These are phyloP conservation scores for Platichthys flesus DNA, from an alignment of 2,113 vertebrate genomes.

Conservation along the genomic window DNA sequence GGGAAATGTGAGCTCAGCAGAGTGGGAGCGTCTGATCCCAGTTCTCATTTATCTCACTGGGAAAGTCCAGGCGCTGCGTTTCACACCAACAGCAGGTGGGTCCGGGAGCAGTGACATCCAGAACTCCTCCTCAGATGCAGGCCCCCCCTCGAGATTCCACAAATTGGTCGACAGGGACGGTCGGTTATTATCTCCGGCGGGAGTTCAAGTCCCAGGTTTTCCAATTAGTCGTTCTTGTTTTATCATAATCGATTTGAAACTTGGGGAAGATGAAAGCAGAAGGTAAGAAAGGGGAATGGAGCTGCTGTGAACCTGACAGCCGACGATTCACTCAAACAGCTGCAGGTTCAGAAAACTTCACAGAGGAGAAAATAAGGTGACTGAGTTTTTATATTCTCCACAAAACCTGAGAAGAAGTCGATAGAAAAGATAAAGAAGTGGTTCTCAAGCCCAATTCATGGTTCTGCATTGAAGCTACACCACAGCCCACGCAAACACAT, in stretches of 20 bases:
- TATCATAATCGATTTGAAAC: conserved; percentile 54
- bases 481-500: no score
- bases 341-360: conserved; percentile 14
- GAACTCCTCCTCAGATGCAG: conserved; percentile 1
- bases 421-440: no score
- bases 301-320: conserved; percentile 18
- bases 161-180: conserved; percentile 51
- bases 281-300: background rate
- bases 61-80: conserved; percentile 33
- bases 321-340: background rate
- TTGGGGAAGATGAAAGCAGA: background rate
- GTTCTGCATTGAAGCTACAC: no score
- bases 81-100: conserved; percentile 44
- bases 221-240: conserved; percentile 56
- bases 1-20: conserved; percentile 60
- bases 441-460: no score
- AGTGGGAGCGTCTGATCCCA: conserved; percentile 26
- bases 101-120: background rate
- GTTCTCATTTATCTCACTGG: conserved; percentile 45
- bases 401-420: no score
- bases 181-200: conserved; percentile 40
- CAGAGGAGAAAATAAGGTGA: background rate
- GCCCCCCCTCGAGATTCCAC: background rate
- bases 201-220: conserved; percentile 43
- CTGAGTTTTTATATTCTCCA: background rate